Evolutionary conservation across 2,113 vertebrate species (phyloP), one percentile per base, ranked within the genome.

Genomic region (rabbit (Oryctolagus cuniculus)): DNA sequence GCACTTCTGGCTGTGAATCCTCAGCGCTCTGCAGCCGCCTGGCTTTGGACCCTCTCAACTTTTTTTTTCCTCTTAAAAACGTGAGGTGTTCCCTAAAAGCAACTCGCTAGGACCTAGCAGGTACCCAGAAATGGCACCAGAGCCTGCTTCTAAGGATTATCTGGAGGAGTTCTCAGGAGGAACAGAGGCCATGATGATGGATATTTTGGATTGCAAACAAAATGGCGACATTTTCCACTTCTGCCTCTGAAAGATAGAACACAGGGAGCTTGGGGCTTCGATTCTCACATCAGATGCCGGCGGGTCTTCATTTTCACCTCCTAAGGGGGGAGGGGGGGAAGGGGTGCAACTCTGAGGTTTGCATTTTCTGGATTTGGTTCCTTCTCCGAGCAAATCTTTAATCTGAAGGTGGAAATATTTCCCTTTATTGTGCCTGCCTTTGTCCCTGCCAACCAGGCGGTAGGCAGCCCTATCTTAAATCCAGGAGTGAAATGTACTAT

Each of bases 191-290:
- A 81, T 96, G 96, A 97, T 97, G 96, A 96, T 97, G 97, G 95
- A 97, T 98, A 98, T 98, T 98, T 98, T 97, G 97, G 97, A 97
- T 89, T 87, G 97, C 95, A 96, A 98, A 98, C 97, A 98, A 98
- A 98, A 98, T 98, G 98, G 98, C 98, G 98, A 98, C 98, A 97
- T 96, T 97, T 98, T 97, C 95, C 89, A 89, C 69, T 96, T 94
- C 96, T 94, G 89, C n/a, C 92, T 97, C 88, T 96, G 97, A 96
- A 96, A 97, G 96, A 97, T 96, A 98, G 94, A 97, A 81, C 97
- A 93, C 96, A 95, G 94, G 96, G 97, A 95, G 95, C 95, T 72
- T 81, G 72, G 44, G 91, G 95, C 24, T 13, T 95, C 95, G 93
- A 95, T 97, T 96, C 94, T 96, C 96, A 73, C 92, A 96, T 88